phyloP scores from a whole-genome alignment of 2,113 vertebrate species.

The Machaerirhynchus nigripectus region DNA sequence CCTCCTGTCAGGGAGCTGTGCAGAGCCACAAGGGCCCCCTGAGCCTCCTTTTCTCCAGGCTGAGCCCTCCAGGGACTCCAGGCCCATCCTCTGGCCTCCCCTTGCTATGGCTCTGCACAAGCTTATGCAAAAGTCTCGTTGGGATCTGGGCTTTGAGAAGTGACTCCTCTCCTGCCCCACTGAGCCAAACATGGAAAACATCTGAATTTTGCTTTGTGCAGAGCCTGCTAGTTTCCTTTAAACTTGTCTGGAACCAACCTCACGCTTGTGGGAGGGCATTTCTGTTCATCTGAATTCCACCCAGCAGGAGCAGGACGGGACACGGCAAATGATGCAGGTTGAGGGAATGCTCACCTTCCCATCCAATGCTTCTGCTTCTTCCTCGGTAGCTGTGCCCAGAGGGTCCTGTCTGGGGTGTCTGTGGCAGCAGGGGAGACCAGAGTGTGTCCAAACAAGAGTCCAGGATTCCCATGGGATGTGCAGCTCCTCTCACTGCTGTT shows the following conservation, averaged over 20 bases:
- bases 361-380: neutral
- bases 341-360: neutral
- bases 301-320: neutral
- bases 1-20: neutral
- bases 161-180: neutral
- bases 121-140: neutral
- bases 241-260: neutral
- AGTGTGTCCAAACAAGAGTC: neutral
- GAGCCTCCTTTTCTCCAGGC: neutral
- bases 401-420: neutral
- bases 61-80: neutral
- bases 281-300: neutral
- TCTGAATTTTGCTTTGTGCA: neutral
- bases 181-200: neutral
- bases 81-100: neutral
- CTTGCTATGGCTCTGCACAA: neutral
- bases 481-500: neutral
- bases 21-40: neutral
- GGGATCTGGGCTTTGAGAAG: neutral
- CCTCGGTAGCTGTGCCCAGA: neutral
- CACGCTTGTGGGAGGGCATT: neutral
- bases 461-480: neutral
- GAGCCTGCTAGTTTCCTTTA: neutral
- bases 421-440: neutral
- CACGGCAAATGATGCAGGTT: neutral